Conservation (phyloP, 2,888 invertebrate species). For the Pycnomerus fuliginosus region DNA sequence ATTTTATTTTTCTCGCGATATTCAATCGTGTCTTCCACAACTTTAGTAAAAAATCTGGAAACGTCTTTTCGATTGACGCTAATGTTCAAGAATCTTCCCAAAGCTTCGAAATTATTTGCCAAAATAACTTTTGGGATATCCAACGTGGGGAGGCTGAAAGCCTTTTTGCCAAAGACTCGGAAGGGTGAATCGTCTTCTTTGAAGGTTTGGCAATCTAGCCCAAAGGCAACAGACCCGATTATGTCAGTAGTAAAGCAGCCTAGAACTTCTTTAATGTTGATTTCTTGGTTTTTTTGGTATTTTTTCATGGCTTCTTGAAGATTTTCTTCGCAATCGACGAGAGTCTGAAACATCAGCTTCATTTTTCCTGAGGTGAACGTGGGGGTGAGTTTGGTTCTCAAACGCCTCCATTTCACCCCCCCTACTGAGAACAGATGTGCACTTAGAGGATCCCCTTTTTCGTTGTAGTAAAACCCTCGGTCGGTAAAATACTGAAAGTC, state of each 20-base stretch:
- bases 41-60: constrained; percentile 50
- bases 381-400: constrained; percentile 54
- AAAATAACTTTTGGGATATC: not conserved
- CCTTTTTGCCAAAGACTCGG: constrained; percentile 29
- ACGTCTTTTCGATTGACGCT: constrained; percentile 31
- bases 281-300: constrained; percentile 38
- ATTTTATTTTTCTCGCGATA: constrained; percentile 53
- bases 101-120: not conserved
- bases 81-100: not conserved
- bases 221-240: no score
- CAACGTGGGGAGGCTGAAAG: constrained; percentile 30
- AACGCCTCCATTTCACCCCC: constrained; percentile 50
- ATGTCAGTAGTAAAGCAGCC: no score
- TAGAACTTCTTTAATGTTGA: constrained; percentile 52
- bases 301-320: constrained; percentile 47
- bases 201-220: constrained; percentile 59
- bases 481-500: constrained; percentile 40
- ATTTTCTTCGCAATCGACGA: constrained; percentile 53
- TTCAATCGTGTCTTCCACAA: constrained; percentile 51
- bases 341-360: constrained; percentile 52
- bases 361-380: no score
- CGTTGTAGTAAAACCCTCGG: constrained; percentile 32
- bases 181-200: constrained; percentile 57
- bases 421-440: constrained; percentile 33
- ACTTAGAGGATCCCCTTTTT: constrained; percentile 33